Evolutionary conservation across 2,888 invertebrate genomes (phyloP).

Genomic region (Drosophila maculinotata): DNA sequence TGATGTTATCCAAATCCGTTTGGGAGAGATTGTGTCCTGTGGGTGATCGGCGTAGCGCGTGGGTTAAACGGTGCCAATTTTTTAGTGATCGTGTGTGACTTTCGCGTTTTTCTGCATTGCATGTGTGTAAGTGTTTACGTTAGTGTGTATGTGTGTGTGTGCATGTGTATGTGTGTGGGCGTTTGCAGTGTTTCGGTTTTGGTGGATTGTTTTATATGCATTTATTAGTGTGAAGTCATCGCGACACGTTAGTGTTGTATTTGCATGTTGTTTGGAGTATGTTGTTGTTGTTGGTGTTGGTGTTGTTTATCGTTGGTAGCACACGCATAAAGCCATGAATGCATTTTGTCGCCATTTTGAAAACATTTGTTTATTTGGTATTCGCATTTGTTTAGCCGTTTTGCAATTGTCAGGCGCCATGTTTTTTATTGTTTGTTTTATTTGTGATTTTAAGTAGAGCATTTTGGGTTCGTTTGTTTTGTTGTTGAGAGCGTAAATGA

Average conservation of each 20-base stretch:
- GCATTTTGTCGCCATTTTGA: conserved; percentile 71
- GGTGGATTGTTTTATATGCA: conserved; percentile 18
- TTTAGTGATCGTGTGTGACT: conserved; percentile 85
- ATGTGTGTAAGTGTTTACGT: conserved; percentile 34
- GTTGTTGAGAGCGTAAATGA: conserved; percentile 63
- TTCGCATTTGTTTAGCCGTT: conserved; percentile 80
- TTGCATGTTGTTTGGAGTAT: conserved; percentile 15
- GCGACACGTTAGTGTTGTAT: conserved; percentile 34
- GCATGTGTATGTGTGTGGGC: conserved; percentile 31
- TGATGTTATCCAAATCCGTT: conserved; percentile 94
- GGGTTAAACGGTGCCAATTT: conserved; percentile 86
- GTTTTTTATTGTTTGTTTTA: conserved; percentile 32
- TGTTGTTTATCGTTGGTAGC: conserved; percentile 47
- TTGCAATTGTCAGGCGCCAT: conserved; percentile 53
- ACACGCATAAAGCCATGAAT: conserved; percentile 81
- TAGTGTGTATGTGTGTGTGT: conserved; percentile 23
- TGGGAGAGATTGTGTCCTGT: conserved; percentile 96
- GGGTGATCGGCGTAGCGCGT: conserved; percentile 85
- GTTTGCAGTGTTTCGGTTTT: conserved; percentile 20
- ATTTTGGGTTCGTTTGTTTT: conserved; percentile 36
- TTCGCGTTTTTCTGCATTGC: conserved; percentile 84
- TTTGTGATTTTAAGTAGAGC: conserved; percentile 33
- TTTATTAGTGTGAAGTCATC: conserved; percentile 25
- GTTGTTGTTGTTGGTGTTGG: conserved; percentile 35
- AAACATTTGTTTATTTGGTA: conserved; percentile 24